Percentiles rank a stretch among this genome's conserved stretches.
These are phyloP conservation scores for Hoplostethus atlanticus DNA, from an alignment of 2,797 vertebrate species.

Conservation along the genomic window DNA sequence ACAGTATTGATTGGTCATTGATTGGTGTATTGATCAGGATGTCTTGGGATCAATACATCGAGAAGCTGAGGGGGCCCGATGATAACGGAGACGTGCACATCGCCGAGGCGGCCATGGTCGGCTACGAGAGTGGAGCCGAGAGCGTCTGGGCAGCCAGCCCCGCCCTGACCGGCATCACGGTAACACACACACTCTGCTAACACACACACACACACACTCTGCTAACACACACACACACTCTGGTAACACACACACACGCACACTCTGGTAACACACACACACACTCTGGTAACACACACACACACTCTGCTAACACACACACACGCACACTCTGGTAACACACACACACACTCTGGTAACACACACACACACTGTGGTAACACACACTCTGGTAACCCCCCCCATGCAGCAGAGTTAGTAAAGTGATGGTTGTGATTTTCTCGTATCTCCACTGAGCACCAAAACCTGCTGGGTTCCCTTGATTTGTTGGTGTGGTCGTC, in stretches of 20 bases:
- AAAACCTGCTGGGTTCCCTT: too few relatives aligned
- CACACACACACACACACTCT: slow-evolving; percentile 31
- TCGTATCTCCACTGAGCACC: too few relatives aligned
- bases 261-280: too few relatives aligned
- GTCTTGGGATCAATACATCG: fast-evolving
- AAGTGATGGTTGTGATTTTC: too few relatives aligned
- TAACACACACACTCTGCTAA: slow-evolving; percentile 10
- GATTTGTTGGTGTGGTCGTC: too few relatives aligned
- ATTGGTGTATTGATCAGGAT: slow-evolving; percentile 31
- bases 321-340: too few relatives aligned
- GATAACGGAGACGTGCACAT: background rate
- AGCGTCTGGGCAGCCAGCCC: fast-evolving
- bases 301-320: too few relatives aligned
- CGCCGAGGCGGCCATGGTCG: background rate
- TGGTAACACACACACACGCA: background rate
- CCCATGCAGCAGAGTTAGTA: too few relatives aligned
- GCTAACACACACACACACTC: slow-evolving; percentile 11
- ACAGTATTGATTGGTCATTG: background rate
- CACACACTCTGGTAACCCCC: too few relatives aligned
- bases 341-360: too few relatives aligned
- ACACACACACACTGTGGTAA: too few relatives aligned
- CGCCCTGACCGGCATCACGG: fast-evolving
- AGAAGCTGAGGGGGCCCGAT: fast-evolving
- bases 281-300: too few relatives aligned
- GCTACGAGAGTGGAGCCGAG: fast-evolving